Conservation (phyloP, 2,888 invertebrate species). For the Synanthedon tipuliformis region DNA sequence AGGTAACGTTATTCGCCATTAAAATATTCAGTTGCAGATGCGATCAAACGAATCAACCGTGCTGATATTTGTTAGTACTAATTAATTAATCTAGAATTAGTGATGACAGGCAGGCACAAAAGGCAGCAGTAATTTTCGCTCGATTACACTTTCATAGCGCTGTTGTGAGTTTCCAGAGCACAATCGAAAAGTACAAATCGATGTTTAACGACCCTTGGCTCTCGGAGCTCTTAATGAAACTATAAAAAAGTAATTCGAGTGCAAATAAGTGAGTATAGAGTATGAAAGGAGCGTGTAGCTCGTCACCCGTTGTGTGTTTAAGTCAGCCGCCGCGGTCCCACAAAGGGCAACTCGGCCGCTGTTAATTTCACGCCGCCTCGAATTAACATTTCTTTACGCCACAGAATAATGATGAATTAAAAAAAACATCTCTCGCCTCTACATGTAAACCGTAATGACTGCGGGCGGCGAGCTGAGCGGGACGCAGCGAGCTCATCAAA, state of each 20-base stretch:
- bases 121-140: not conserved
- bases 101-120: not conserved
- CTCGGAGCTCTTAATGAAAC: slow-evolving; percentile 53
- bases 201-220: slow-evolving; percentile 52
- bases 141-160: not conserved
- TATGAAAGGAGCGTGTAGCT: slow-evolving; percentile 53
- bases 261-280: slow-evolving; percentile 59
- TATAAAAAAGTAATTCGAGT: slow-evolving; percentile 55
- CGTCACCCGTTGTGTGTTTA: slow-evolving; percentile 70
- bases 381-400: slow-evolving; percentile 73
- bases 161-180: not conserved
- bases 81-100: not conserved
- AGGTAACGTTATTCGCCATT: no score
- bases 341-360: slow-evolving; percentile 64
- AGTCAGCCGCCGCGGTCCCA: slow-evolving; percentile 58
- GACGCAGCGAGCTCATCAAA: slow-evolving; percentile 59
- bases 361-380: slow-evolving; percentile 71
- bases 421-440: slow-evolving; percentile 63
- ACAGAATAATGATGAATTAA: slow-evolving; percentile 70
- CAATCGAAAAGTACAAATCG: slow-evolving; percentile 39
- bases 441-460: slow-evolving; percentile 62
- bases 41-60: no score
- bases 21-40: no score
- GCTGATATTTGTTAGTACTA: no score
- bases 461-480: slow-evolving; percentile 35